Conservation (phyloP, 2,113 vertebrate genomes). For the Rhadina sibilatrix region DNA sequence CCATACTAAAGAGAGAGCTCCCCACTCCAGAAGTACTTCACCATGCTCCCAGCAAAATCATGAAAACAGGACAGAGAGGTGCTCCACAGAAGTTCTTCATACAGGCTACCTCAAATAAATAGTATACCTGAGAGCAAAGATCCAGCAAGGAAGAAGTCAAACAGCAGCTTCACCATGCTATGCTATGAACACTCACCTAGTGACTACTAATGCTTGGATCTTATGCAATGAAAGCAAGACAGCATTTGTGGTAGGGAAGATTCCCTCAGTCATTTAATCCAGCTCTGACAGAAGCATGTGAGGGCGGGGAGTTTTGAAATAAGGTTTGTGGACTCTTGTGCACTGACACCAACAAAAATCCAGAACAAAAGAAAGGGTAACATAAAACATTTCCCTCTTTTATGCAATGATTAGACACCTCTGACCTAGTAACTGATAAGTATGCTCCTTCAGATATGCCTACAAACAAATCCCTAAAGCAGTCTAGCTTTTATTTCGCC, state of each 20-base stretch:
- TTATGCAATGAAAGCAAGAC: conserved; percentile 28
- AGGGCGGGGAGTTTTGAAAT: not conserved
- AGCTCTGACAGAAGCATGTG: conserved; percentile 43
- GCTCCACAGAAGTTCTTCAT: not conserved
- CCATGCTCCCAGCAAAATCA: not conserved
- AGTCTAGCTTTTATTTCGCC: not conserved
- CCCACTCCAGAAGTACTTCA: not conserved
- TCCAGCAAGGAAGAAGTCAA: not conserved
- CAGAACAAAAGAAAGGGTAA: not conserved
- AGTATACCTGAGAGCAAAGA: not conserved
- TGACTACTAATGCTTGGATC: not conserved
- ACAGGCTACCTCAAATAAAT: not conserved
- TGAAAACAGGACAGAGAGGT: not conserved
- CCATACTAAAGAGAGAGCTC: not conserved
- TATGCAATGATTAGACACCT: not conserved
- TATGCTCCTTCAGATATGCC: not conserved
- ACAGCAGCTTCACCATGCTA: not conserved
- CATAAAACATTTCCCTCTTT: not conserved
- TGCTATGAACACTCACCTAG: not conserved
- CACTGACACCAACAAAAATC: not conserved
- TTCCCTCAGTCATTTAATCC: conserved; percentile 34
- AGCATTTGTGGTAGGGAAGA: conserved; percentile 6
- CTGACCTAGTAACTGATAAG: not conserved
- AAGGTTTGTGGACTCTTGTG: not conserved
- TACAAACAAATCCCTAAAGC: not conserved